These are phyloP conservation scores for Stramonita haemastoma DNA, from an alignment of 2,888 invertebrate genomes.

Conservation along the genomic window DNA sequence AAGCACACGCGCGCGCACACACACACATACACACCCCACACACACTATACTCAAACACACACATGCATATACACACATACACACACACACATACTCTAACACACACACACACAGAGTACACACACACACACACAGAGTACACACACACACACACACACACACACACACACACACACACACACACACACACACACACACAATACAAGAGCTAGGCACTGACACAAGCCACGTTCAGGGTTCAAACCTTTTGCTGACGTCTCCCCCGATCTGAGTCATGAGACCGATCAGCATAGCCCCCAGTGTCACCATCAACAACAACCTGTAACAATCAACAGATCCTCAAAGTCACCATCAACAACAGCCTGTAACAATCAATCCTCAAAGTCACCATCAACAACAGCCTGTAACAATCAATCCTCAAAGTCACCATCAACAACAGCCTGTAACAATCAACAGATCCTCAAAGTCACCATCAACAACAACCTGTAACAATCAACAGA, in stretches of 20 bases:
- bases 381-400: no score
- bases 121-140: neutral
- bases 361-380: constrained; percentile 49
- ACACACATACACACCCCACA: neutral
- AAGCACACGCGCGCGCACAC: no score
- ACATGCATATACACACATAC: neutral
- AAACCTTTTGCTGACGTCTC: constrained; percentile 63
- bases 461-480: no score
- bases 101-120: neutral
- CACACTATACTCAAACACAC: neutral
- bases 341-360: constrained; percentile 48
- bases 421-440: constrained; percentile 62
- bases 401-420: no score
- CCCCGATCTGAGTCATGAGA: constrained; percentile 64
- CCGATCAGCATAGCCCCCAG: constrained; percentile 65
- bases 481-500: no score
- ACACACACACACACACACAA: neutral
- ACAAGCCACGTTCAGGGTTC: neutral
- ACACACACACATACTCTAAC: neutral
- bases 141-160: neutral
- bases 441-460: constrained; percentile 48
- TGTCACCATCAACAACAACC: constrained; percentile 63
- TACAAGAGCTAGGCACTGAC: neutral
- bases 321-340: constrained; percentile 42
- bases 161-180: neutral